Base-by-base conservation (phyloP, 2,797 vertebrate species). In the Liparis tanakae region DNA sequence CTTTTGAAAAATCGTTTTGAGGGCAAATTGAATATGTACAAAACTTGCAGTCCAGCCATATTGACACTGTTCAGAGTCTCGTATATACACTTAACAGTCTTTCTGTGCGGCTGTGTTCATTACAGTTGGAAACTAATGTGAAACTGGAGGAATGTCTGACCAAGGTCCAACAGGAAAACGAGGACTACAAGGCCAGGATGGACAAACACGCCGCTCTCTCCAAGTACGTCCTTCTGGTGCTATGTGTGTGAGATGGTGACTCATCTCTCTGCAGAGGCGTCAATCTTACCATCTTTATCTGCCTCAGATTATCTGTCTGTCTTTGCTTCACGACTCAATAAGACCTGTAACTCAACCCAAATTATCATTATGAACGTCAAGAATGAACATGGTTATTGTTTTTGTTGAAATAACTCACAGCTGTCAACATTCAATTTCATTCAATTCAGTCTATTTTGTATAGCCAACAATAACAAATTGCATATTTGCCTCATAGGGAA, bases 181-280 rank as follows among this genome's bases (percentile, higher is more conserved):
- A 99, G 88, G 98, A 98, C 86, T 88, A 97, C 67, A 97, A 91
- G 89, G 97, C 96, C 62, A 93, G 97, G 39, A 98, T 98, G 96
- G 96, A 97, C 88, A 97, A 96, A 91, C 97, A 99, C 17, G 92
- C 97, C 51, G 96, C 97, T 1, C 91, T 98, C 57, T 99, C 97
- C 34, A 97, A 92, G 98, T 99, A 93, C 67, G 85, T 66, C 1
- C 50, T 25, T 4, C 14, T 9, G 10, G 12, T 41, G 5, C 36
- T 36, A 0, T 41, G 34, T 57, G 58, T 72, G 60, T 64, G 17
- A 34, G 12, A 9, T 20, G 30, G 53, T 48, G 60, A 62, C n/a
- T 62, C 58, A 55, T 70, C 37, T 30, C 68, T 61, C 37, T 62
- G 50, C 69, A 62, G 55, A 67, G 50, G 37, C 2, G 1, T 57